Conservation (phyloP, 2,797 vertebrate genomes). For the Neopelma chrysocephalum region DNA sequence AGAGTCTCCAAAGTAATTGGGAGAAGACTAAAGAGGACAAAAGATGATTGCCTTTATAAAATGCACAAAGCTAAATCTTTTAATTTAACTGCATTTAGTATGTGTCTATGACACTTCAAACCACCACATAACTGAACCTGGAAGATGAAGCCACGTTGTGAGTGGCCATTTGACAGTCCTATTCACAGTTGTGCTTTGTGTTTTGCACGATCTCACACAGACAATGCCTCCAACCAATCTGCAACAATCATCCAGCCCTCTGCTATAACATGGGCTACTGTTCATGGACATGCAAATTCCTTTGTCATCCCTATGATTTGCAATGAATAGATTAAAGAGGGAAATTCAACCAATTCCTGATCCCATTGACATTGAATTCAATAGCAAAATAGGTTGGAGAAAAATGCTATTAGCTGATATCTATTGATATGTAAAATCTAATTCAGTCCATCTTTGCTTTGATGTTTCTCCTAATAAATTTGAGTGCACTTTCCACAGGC, state of each 20-base stretch:
- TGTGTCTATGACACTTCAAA: constrained; percentile 28
- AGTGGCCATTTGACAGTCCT: not conserved
- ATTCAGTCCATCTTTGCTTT: constrained; percentile 59
- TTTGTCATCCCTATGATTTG: constrained; percentile 18
- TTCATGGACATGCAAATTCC: constrained; percentile 41
- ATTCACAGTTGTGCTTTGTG: constrained; percentile 36
- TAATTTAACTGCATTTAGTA: constrained; percentile 50
- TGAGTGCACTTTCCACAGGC: not conserved
- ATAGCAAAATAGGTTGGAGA: constrained; percentile 23
- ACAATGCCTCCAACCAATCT: constrained; percentile 49
- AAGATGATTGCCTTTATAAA: not conserved
- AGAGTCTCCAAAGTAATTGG: not conserved
- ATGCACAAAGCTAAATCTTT: constrained; percentile 20
- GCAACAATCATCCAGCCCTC: constrained; percentile 5
- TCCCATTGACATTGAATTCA: constrained; percentile 48
- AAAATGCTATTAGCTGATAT: constrained; percentile 47
- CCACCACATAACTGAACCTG: constrained; percentile 33
- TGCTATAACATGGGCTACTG: not conserved
- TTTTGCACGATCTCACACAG: constrained; percentile 55
- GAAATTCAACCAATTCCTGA: constrained; percentile 40
- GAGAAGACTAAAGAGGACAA: not conserved
- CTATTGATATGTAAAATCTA: constrained; percentile 62
- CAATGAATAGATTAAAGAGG: constrained; percentile 34
- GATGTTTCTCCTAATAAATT: constrained; percentile 56
- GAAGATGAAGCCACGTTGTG: not conserved